A percentile compares a stretch with the other conserved stretches of the same genome.
These are phyloP conservation scores for Patella vulgata DNA, from an alignment of 1,140 invertebrate species.

Conservation along the genomic window DNA sequence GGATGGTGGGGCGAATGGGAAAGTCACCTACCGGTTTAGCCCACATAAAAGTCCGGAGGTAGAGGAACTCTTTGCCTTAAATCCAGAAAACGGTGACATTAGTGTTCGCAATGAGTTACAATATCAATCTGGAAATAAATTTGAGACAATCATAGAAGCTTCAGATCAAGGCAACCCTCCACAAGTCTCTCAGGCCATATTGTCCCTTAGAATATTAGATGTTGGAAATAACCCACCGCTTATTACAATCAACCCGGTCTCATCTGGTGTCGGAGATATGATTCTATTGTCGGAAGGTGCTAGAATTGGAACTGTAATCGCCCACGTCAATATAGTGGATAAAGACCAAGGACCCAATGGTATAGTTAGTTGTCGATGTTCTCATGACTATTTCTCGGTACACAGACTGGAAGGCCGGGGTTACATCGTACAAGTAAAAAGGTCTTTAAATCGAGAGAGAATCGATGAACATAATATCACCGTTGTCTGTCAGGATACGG, in stretches of 20 bases:
- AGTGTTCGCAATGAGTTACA: conserved; percentile 25
- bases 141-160: conserved; percentile 58
- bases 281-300: conserved; percentile 45
- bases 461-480: conserved; percentile 83
- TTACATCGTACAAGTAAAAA: conserved; percentile 79
- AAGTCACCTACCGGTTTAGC: conserved; percentile 79
- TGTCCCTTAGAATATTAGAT: conserved; percentile 78
- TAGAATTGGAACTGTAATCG: conserved; percentile 42
- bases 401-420: conserved; percentile 34
- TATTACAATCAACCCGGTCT: conserved; percentile 73
- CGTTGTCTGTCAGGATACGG: conserved; percentile 94
- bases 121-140: conserved; percentile 31
- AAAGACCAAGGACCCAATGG: conserved; percentile 49
- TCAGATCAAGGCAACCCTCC: conserved; percentile 66
- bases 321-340: conserved; percentile 50
- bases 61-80: conserved; percentile 29
- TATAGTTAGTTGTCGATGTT: conserved; percentile 38
- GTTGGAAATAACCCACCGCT: conserved; percentile 92
- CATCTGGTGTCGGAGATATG: conserved; percentile 31
- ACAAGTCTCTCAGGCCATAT: conserved; percentile 71
- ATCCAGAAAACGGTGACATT: conserved; percentile 38
- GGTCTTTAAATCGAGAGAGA: conserved; percentile 89
- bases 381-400: conserved; percentile 37
- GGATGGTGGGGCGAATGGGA: conserved; percentile 76
- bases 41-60: conserved; percentile 14